Conservation (phyloP, 2,888 invertebrate species). For the Erpobdella octoculata region DNA sequence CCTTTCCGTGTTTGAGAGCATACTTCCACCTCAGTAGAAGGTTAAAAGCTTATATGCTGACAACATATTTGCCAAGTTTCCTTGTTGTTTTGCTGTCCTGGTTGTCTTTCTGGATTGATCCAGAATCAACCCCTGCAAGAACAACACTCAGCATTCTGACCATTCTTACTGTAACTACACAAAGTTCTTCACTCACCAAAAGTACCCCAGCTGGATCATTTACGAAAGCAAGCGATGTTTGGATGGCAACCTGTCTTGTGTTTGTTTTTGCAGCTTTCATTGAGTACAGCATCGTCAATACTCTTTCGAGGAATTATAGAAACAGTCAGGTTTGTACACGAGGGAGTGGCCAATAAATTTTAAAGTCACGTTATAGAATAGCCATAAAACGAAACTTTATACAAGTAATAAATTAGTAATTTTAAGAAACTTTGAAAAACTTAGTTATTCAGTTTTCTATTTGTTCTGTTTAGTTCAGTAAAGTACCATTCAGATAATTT, state of each 20-base stretch:
- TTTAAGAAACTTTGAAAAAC: too few relatives aligned
- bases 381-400: too few relatives aligned
- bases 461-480: too few relatives aligned
- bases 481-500: too few relatives aligned
- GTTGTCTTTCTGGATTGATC: slow-evolving; percentile 41
- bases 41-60: slow-evolving; percentile 37
- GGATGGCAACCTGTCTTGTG: slow-evolving; percentile 34
- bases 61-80: slow-evolving; percentile 38
- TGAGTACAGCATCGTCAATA: slow-evolving; percentile 34
- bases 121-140: slow-evolving; percentile 39
- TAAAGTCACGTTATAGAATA: too few relatives aligned
- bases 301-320: slow-evolving; percentile 24
- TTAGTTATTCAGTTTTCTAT: too few relatives aligned
- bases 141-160: slow-evolving; percentile 39
- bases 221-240: slow-evolving; percentile 32
- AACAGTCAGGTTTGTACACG: slow-evolving; percentile 1
- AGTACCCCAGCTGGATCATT: slow-evolving; percentile 31
- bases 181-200: slow-evolving; percentile 28
- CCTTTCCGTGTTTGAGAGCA: slow-evolving; percentile 37
- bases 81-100: slow-evolving; percentile 40
- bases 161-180: slow-evolving; percentile 37
- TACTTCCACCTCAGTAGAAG: slow-evolving; percentile 37
- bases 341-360: too few relatives aligned
- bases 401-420: neutral
- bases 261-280: slow-evolving; percentile 34